phyloP scores from a whole-genome alignment of 2,888 invertebrate genomes.

The Dione juno region DNA sequence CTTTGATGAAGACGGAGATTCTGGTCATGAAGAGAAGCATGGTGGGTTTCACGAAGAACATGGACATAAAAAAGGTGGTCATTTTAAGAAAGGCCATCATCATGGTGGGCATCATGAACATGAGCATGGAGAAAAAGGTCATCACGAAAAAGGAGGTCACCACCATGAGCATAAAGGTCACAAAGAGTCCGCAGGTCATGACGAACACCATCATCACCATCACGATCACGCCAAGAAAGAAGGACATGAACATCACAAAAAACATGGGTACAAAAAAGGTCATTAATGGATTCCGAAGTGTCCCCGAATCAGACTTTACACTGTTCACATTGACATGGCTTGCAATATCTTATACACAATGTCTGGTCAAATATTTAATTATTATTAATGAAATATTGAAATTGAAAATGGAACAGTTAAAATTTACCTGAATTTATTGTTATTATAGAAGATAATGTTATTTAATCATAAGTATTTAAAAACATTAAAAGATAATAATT shows the following conservation, averaged over 20 bases:
- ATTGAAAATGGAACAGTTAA: constrained; percentile 20
- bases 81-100: constrained; percentile 91
- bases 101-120: constrained; percentile 90
- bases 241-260: constrained; percentile 90
- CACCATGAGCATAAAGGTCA: constrained; percentile 91
- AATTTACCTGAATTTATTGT: constrained; percentile 9
- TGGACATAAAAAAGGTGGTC: constrained; percentile 91
- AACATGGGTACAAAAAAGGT: constrained; percentile 87
- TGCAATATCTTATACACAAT: constrained; percentile 29
- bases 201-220: constrained; percentile 89
- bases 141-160: constrained; percentile 91
- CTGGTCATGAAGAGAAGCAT: constrained; percentile 91
- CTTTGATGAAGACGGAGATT: constrained; percentile 93
- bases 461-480: constrained; percentile 37
- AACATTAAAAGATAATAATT: constrained; percentile 24
- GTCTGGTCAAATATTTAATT: constrained; percentile 49
- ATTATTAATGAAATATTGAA: constrained; percentile 42
- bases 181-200: constrained; percentile 90
- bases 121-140: constrained; percentile 91
- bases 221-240: constrained; percentile 91
- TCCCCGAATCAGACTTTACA: constrained; percentile 18
- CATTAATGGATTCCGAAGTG: constrained; percentile 55
- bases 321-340: constrained; percentile 38
- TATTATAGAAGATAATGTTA: constrained; percentile 11
- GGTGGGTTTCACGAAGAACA: constrained; percentile 91